These are phyloP conservation scores for Dendropsophus ebraccatus DNA, from an alignment of 2,113 vertebrate species.

Conservation along the genomic window DNA sequence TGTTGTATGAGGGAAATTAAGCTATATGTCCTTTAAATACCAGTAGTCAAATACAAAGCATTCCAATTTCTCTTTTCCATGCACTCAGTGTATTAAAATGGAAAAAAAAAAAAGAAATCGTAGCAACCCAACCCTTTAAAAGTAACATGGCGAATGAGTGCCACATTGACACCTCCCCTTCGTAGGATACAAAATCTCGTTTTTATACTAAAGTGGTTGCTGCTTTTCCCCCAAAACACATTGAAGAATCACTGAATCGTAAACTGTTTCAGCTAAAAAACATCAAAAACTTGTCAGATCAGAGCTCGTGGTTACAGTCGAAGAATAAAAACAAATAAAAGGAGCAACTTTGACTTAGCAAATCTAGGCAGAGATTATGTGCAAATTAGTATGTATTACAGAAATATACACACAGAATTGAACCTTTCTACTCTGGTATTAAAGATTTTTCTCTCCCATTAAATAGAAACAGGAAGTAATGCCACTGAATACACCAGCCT, in stretches of 20 bases:
- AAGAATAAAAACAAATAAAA: neutral
- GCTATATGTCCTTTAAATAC: conserved; percentile 20
- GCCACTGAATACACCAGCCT: conserved; percentile 62
- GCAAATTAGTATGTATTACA: conserved; percentile 38
- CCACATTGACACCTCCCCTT: neutral
- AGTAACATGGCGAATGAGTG: neutral
- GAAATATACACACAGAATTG: conserved; percentile 23
- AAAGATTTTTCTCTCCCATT: conserved; percentile 60
- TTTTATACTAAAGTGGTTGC: neutral
- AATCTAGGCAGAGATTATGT: conserved; percentile 44
- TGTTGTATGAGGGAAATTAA: neutral
- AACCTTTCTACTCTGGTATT: conserved; percentile 37
- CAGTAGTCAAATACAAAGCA: conserved; percentile 35
- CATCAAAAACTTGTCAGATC: neutral
- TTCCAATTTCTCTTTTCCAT: neutral
- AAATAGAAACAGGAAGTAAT: conserved; percentile 64
- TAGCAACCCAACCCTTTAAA: neutral
- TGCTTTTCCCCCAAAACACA: neutral
- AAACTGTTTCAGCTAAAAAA: neutral
- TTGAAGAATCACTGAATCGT: neutral
- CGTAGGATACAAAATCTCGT: neutral
- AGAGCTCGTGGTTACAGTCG: neutral
- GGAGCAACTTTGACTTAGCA: neutral
- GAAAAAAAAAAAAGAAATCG: neutral
- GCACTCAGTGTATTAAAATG: neutral